Conservation (phyloP, 2,113 vertebrate genomes). For the Ahaetulla prasina region DNA sequence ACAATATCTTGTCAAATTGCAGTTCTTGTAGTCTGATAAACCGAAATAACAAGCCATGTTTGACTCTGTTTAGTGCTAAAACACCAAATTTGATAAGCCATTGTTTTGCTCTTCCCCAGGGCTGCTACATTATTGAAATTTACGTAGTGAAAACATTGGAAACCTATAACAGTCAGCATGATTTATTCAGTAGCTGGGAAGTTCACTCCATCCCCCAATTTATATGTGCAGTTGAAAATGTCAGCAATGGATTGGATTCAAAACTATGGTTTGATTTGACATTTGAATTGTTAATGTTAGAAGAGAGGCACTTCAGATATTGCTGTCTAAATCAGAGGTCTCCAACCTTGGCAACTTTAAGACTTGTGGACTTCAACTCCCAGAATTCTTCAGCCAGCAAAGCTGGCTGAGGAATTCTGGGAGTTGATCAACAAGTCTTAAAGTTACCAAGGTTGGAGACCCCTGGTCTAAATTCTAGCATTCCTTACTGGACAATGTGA, state of each 20-base stretch:
- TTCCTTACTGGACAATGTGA: background rate
- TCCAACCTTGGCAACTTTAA: too few species aligned
- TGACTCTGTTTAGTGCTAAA: background rate
- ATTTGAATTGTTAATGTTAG: background rate
- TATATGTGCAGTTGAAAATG: background rate
- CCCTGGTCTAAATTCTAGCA: background rate
- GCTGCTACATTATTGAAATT: background rate
- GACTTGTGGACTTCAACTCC: too few species aligned
- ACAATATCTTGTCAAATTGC: background rate
- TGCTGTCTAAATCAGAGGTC: too few species aligned
- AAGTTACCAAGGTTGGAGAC: too few species aligned
- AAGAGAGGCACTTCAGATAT: background rate
- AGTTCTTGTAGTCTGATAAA: background rate
- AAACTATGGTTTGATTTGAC: background rate
- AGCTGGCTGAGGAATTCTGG: too few species aligned
- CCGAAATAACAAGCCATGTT: background rate
- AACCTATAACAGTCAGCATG: background rate
- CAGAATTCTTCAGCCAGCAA: too few species aligned
- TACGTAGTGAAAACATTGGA: background rate
- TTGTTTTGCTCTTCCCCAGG: background rate
- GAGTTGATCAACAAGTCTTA: too few species aligned
- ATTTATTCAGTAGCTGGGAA: background rate
- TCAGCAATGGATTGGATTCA: background rate
- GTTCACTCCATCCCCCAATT: background rate
- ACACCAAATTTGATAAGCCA: background rate